phyloP scores from a whole-genome alignment of 2,888 invertebrate genomes.

The Neoascia interrupta region DNA sequence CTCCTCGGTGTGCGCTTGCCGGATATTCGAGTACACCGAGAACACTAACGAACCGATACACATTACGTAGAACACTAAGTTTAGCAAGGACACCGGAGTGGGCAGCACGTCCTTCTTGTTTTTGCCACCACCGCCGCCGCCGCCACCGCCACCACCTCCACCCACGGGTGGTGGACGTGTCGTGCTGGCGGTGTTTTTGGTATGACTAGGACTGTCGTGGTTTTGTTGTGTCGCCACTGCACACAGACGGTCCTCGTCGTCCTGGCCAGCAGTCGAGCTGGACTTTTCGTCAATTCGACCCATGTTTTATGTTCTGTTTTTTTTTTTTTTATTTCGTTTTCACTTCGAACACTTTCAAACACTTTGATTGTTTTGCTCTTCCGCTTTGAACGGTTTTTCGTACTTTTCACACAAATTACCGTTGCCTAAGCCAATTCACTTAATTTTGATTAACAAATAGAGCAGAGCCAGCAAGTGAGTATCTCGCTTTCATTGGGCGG shows the following conservation, averaged over 20 bases:
- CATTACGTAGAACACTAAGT: constrained; percentile 78
- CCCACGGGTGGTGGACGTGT: constrained; percentile 50
- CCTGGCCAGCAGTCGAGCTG: constrained; percentile 30
- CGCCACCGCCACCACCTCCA: constrained; percentile 22
- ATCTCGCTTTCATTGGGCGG: constrained; percentile 68
- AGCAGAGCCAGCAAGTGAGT: constrained; percentile 50
- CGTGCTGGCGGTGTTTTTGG: constrained; percentile 24
- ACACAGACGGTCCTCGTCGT: constrained; percentile 60
- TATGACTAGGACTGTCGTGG: constrained; percentile 22
- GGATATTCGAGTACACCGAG: constrained; percentile 78
- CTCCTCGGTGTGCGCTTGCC: constrained; percentile 78
- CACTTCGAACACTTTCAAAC: constrained; percentile 52
- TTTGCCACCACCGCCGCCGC: constrained; percentile 11
- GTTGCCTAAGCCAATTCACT: constrained; percentile 65
- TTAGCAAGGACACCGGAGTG: constrained; percentile 75
- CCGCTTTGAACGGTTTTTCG: constrained; percentile 16
- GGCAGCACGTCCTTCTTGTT: constrained; percentile 42
- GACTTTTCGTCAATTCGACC: constrained; percentile 68
- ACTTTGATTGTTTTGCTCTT: constrained; percentile 53
- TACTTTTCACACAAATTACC: constrained; percentile 10
- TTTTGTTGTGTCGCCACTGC: constrained; percentile 42
- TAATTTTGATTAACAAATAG: constrained; percentile 68
- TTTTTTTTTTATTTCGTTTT: constrained; percentile 21
- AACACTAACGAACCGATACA: constrained; percentile 79
- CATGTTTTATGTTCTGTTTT: constrained; percentile 63